Conservation (phyloP, 2,888 invertebrate species). For the Ectobius pallidus region DNA sequence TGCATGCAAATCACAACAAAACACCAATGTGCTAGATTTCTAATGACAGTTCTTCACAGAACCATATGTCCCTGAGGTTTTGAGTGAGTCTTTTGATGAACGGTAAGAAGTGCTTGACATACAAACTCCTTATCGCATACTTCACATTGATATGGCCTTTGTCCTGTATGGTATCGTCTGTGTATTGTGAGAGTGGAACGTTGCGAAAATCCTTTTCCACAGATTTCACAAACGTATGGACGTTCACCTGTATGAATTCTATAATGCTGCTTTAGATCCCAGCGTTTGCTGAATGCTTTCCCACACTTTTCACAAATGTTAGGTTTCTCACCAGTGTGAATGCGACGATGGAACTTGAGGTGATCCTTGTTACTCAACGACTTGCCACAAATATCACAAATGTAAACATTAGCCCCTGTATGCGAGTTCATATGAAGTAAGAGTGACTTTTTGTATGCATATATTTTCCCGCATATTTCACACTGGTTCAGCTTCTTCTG, state of each 20-base stretch:
- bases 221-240: constrained; percentile 49
- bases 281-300: constrained; percentile 25
- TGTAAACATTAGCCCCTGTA: constrained; percentile 21
- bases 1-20: too few relatives aligned
- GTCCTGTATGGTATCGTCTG: constrained; percentile 36
- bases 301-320: constrained; percentile 58
- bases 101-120: constrained; percentile 49
- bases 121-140: constrained; percentile 46
- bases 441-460: constrained; percentile 28
- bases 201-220: constrained; percentile 51
- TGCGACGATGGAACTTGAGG: constrained; percentile 65
- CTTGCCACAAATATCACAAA: constrained; percentile 32
- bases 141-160: constrained; percentile 37
- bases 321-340: constrained; percentile 67
- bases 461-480: constrained; percentile 47
- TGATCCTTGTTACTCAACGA: constrained; percentile 46
- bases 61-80: too few relatives aligned
- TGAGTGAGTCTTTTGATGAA: constrained; percentile 45
- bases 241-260: constrained; percentile 43
- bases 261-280: constrained; percentile 49
- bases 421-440: constrained; percentile 28
- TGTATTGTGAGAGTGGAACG: constrained; percentile 47
- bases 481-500: constrained; percentile 49
- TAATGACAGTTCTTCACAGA: too few relatives aligned
- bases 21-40: too few relatives aligned